A percentile compares a stretch with the other conserved stretches of the same genome.
Conservation (phyloP, 2,113 vertebrate species). For the Odontesthes bonariensis region DNA sequence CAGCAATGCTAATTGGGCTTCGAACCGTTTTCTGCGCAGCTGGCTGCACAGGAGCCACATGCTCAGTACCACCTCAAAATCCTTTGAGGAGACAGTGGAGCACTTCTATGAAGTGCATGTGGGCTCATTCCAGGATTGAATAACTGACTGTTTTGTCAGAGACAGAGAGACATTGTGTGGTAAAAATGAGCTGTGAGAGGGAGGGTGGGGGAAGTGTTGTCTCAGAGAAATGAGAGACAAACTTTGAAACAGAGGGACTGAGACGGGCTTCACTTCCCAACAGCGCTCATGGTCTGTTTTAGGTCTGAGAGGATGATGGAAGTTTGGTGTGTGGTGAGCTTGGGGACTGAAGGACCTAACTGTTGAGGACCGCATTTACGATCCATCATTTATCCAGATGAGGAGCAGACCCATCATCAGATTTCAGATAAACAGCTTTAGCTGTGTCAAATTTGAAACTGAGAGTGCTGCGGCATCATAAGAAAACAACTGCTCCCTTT, state of each 20-base stretch:
- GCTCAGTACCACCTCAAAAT: constrained; percentile 46
- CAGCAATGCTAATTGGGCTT: constrained; percentile 57
- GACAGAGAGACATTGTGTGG: constrained; percentile 61
- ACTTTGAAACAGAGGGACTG: constrained; percentile 12
- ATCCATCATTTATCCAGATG: constrained; percentile 63
- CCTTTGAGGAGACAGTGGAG: constrained; percentile 43
- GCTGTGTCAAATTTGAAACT: constrained; percentile 23
- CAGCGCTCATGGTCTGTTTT: not conserved
- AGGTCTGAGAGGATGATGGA: constrained; percentile 27
- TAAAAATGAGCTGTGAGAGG: constrained; percentile 30
- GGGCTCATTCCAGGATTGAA: constrained; percentile 50
- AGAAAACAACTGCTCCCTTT: constrained; percentile 14
- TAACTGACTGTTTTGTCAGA: constrained; percentile 53
- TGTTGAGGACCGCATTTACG: constrained; percentile 26
- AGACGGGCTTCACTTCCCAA: constrained; percentile 18
- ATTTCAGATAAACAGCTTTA: constrained; percentile 28
- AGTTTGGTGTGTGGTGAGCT: constrained; percentile 25
- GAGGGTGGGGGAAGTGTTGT: constrained; percentile 25
- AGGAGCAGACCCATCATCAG: constrained; percentile 39
- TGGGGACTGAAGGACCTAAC: constrained; percentile 30
- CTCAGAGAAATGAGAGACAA: constrained; percentile 41
- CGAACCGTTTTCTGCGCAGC: constrained; percentile 48
- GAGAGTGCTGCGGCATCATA: constrained; percentile 25
- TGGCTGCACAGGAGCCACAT: constrained; percentile 50
- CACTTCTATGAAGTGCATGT: constrained; percentile 48